phyloP scores from a whole-genome alignment of 1,140 invertebrate species.

The Zaprionus camerounensis region DNA sequence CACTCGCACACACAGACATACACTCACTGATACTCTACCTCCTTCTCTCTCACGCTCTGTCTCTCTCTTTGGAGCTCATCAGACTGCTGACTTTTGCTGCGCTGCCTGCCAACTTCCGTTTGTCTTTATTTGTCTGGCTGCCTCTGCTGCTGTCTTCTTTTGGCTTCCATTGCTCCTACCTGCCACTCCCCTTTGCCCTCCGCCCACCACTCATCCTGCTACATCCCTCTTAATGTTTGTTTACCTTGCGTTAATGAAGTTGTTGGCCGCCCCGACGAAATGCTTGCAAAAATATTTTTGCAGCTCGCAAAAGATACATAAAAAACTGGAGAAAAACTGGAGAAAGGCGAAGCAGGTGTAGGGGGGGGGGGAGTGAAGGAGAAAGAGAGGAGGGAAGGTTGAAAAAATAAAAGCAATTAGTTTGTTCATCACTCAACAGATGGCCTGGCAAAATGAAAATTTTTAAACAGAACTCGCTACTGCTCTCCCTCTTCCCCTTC shows the following conservation, averaged over 20 bases:
- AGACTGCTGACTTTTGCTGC: constrained; percentile 66
- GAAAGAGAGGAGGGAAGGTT: not conserved
- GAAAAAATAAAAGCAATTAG: constrained; percentile 83
- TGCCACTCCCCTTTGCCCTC: constrained; percentile 1
- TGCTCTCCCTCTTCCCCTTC: not conserved
- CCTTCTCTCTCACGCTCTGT: not conserved
- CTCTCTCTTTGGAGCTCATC: constrained; percentile 57
- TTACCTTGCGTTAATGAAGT: constrained; percentile 84
- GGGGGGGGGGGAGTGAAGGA: not conserved
- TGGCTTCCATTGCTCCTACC: constrained; percentile 34
- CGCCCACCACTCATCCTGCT: not conserved
- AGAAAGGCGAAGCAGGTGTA: not conserved
- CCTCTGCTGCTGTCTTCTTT: constrained; percentile 40
- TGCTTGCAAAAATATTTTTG: constrained; percentile 74
- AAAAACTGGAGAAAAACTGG: constrained; percentile 24
- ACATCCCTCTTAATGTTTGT: constrained; percentile 74
- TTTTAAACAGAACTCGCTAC: constrained; percentile 53
- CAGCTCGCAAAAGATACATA: constrained; percentile 51
- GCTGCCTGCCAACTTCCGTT: constrained; percentile 68
- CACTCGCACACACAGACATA: not conserved
- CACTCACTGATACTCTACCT: not conserved
- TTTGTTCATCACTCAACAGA: constrained; percentile 83
- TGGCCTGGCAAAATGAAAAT: constrained; percentile 74
- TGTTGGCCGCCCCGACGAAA: constrained; percentile 63
- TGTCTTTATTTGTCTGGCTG: constrained; percentile 79